Evolutionary conservation across 2,888 invertebrate species (phyloP).

Genomic region (Xestia ashworthii): DNA sequence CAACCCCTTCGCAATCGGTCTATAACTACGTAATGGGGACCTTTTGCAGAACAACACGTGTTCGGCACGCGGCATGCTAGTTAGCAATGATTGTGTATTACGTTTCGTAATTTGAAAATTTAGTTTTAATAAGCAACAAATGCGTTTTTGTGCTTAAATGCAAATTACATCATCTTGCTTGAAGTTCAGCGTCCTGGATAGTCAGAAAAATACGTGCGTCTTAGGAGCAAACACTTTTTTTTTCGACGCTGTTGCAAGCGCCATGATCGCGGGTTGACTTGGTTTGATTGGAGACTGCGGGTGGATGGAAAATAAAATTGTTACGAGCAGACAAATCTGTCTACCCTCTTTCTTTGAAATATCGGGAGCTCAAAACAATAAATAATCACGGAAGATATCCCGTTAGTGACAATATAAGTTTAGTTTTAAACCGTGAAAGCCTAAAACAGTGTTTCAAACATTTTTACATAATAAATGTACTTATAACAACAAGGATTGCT

Average conservation of each 20-base stretch:
- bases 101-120: slow-evolving; percentile 38
- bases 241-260: too few relatives aligned
- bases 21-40: slow-evolving; percentile 54
- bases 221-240: background rate
- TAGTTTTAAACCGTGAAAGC: too few relatives aligned
- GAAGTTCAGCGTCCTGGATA: background rate
- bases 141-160: slow-evolving; percentile 2
- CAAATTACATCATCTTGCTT: slow-evolving; percentile 1
- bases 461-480: background rate
- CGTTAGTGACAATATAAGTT: too few relatives aligned
- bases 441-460: too few relatives aligned
- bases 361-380: too few relatives aligned
- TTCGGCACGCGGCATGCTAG: slow-evolving; percentile 66
- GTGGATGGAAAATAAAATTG: too few relatives aligned
- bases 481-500: background rate
- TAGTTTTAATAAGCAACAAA: slow-evolving; percentile 41
- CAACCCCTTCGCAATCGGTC: slow-evolving; percentile 48
- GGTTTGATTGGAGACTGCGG: too few relatives aligned
- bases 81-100: slow-evolving; percentile 63
- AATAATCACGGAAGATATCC: too few relatives aligned
- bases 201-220: background rate
- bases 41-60: slow-evolving; percentile 65
- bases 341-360: too few relatives aligned
- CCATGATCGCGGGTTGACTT: too few relatives aligned
- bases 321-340: too few relatives aligned